Conservation (phyloP, 2,888 invertebrate species). For the Cryptus viduatorius region DNA sequence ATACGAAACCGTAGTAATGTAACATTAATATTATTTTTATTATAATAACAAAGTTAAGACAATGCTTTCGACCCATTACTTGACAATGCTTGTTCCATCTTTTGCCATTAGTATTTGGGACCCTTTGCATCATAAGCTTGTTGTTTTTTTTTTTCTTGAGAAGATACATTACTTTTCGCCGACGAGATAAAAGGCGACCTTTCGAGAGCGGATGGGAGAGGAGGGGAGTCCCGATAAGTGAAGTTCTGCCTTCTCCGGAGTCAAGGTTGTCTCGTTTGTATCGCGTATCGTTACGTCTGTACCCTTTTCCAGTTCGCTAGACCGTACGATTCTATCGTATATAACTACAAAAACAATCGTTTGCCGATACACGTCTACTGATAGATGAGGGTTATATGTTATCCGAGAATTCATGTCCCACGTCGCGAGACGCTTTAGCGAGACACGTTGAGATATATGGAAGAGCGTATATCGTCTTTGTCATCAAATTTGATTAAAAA, state of each 20-base stretch:
- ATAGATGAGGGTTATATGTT: neutral
- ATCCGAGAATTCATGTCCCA: neutral
- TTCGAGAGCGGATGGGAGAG: neutral
- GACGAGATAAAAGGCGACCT: neutral
- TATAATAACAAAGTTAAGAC: too few species aligned
- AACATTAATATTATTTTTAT: too few species aligned
- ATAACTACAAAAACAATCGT: slow-evolving; percentile 6
- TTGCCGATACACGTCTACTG: neutral
- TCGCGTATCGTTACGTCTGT: neutral
- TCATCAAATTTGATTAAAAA: too few species aligned
- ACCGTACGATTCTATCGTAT: slow-evolving; percentile 1
- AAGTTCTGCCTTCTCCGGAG: neutral
- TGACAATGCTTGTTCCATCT: too few species aligned
- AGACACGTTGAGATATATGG: too few species aligned
- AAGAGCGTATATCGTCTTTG: too few species aligned
- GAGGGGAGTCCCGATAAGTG: neutral
- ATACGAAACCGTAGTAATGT: too few species aligned
- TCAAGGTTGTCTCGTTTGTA: slow-evolving; percentile 3
- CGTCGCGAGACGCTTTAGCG: neutral
- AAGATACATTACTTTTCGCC: slow-evolving; percentile 3
- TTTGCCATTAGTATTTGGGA: too few species aligned
- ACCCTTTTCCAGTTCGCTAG: slow-evolving; percentile 26
- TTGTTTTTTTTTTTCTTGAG: neutral
- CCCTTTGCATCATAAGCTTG: too few species aligned
- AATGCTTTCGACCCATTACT: too few species aligned